Base-by-base conservation (phyloP, 2,888 invertebrate genomes). In the Quadroppia sp. region DNA sequence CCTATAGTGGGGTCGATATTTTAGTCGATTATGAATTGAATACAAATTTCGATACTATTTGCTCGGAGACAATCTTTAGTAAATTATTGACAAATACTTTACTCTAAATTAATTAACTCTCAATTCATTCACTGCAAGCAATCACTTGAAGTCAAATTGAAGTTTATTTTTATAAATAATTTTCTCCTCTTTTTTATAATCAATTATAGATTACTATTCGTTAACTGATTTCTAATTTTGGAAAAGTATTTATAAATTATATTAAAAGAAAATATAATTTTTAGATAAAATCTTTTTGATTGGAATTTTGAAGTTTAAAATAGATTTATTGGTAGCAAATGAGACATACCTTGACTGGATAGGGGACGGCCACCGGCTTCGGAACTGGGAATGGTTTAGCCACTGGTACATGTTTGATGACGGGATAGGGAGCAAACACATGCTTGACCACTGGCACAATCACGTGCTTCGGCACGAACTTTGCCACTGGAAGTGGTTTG, bases 401-500 rank as follows among this genome's bases (percentile, higher is more conserved):
- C 30, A 79, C 77, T 6, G 78, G 79, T 25, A 79, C 75, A 9
- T 77, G 77, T 71, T 79, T 79, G 4, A 77, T 77, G 2, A 79
- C 78, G 61, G 78, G 78, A 71, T 77, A 77, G 40, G 76, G 76
- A 13, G 75, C 76, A 56, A 77, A 78, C 9, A 78, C 76, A 71
- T 78, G 78, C 48, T 78, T 78, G 23, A 77, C 74, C 7, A 78
- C 77, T 2, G 77, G 78, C 11, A 79, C 75, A 40, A 78, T 77
- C 32, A 78, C 76, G 28, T 78, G 79, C 23, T 78, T 78, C 0
- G 78, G 79, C 4, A 78, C 78, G 45, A 78, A 78, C 61, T 79
- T 79, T 1, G 78, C 79, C 17, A 78, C 77, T n/a, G 79, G 78
- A 48, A 78, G 69, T 6, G 78, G 77, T 48, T 79, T 79, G n/a